Percentiles rank a stretch among this genome's conserved stretches.
Conservation (phyloP, 1,140 invertebrate genomes). For the Hypothenemus hampei region DNA sequence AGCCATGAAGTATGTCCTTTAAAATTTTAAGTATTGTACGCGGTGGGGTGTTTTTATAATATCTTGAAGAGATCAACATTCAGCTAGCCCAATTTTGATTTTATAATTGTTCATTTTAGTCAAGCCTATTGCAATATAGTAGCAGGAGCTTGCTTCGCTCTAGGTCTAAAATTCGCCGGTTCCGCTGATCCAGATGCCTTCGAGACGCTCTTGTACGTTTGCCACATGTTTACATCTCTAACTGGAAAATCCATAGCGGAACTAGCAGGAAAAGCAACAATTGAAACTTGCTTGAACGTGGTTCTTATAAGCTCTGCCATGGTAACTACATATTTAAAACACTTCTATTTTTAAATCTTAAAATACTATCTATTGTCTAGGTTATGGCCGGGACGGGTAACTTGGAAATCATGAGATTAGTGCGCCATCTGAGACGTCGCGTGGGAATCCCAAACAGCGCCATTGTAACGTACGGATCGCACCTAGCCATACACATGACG, state of each 20-base stretch:
- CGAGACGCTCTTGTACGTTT: conserved; percentile 64
- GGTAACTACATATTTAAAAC: too few species aligned
- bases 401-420: conserved; percentile 77
- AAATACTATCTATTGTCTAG: conserved; percentile 44
- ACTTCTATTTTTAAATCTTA: too few species aligned
- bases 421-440: conserved; percentile 73
- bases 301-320: conserved; percentile 75
- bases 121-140: conserved; percentile 96
- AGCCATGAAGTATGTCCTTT: conserved; percentile 75
- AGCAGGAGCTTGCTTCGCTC: conserved; percentile 88
- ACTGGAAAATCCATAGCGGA: conserved; percentile 70
- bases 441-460: conserved; percentile 58
- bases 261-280: conserved; percentile 81
- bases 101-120: conserved; percentile 48
- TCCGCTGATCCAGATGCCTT: conserved; percentile 80
- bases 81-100: not conserved
- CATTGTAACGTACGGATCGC: conserved; percentile 81
- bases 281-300: conserved; percentile 85
- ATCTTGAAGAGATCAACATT: too few species aligned
- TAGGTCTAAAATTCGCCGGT: conserved; percentile 91
- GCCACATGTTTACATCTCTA: conserved; percentile 60
- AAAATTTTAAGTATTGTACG: not conserved
- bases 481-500: conserved; percentile 92
- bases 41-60: not conserved
- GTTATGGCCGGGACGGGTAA: conserved; percentile 93